These are phyloP conservation scores for Lasioglossum leucozonium DNA, from an alignment of 2,888 invertebrate genomes.

Conservation along the genomic window DNA sequence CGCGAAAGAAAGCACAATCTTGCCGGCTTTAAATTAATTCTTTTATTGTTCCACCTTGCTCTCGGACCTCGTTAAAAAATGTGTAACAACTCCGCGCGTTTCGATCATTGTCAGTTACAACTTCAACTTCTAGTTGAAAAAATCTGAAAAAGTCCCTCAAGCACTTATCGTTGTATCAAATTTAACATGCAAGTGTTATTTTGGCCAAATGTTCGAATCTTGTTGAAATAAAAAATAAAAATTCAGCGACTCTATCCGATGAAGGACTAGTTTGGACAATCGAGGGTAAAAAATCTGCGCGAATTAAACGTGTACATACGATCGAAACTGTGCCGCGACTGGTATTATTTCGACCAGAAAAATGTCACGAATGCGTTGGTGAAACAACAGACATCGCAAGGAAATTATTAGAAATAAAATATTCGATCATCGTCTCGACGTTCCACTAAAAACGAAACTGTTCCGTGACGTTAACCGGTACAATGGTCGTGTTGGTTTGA, in stretches of 20 bases:
- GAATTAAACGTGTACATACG: background rate
- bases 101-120: background rate
- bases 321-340: background rate
- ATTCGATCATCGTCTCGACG: background rate
- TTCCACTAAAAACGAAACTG: background rate
- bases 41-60: background rate
- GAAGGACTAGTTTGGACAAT: no score
- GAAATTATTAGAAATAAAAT: background rate
- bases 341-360: background rate
- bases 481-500: background rate
- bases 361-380: background rate
- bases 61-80: background rate
- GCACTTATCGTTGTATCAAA: background rate
- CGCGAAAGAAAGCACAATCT: background rate
- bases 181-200: background rate
- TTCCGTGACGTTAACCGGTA: background rate
- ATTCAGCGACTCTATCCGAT: no score
- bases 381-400: background rate
- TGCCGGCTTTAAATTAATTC: background rate
- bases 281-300: background rate
- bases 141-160: background rate
- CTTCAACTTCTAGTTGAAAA: background rate
- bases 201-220: no score
- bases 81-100: background rate
- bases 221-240: no score